A percentile compares a stretch with the other conserved stretches of the same genome.
phyloP scores from a whole-genome alignment of 2,113 vertebrate species.

The Notiomystis cincta region DNA sequence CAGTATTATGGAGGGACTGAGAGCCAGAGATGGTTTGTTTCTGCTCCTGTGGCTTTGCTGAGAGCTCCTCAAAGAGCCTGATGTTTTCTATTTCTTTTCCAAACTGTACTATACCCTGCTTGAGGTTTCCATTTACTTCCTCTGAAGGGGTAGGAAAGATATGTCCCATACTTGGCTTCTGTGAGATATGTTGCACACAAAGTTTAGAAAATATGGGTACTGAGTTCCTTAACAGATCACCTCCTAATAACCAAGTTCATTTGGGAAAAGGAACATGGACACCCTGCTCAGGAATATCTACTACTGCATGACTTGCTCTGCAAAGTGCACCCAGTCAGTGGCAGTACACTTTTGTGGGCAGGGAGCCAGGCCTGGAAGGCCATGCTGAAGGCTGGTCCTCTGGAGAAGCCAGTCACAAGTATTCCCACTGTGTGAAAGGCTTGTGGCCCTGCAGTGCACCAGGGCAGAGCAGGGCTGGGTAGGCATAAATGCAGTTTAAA shows the following conservation, averaged over 20 bases:
- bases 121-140: neutral
- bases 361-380: neutral
- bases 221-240: neutral
- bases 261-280: neutral
- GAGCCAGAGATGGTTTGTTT: neutral
- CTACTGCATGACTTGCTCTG: neutral
- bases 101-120: neutral
- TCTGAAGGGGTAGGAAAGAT: neutral
- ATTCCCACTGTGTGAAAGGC: neutral
- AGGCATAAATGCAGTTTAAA: neutral
- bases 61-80: neutral
- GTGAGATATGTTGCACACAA: neutral
- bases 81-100: neutral
- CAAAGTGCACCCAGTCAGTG: neutral
- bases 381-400: rapidly evolving
- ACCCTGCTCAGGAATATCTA: neutral
- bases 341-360: neutral
- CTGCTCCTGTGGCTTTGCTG: neutral
- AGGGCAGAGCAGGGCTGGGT: neutral
- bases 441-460: neutral
- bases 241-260: neutral
- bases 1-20: neutral
- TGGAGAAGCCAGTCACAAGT: neutral
- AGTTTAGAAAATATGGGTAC: neutral
- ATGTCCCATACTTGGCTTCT: neutral